Conservation (phyloP, 2,797 vertebrate genomes). For the Ataeniobius toweri region DNA sequence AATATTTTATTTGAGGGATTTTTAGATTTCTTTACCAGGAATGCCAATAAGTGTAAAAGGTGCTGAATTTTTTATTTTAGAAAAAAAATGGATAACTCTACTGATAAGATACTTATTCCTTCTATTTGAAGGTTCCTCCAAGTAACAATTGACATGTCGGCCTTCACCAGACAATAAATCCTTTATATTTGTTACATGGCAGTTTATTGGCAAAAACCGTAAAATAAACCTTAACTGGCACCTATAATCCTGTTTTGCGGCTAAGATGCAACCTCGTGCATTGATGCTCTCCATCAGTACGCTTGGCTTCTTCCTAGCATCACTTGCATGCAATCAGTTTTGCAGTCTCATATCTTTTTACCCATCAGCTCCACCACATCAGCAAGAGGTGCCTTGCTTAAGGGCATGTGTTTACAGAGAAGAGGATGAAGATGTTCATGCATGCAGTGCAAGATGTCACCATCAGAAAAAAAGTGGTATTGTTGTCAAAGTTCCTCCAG, state of each 20-base stretch:
- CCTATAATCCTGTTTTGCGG: neutral
- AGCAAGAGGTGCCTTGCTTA: slow-evolving; percentile 60
- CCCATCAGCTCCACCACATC: slow-evolving; percentile 17
- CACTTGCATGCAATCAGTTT: neutral
- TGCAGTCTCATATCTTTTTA: slow-evolving; percentile 16
- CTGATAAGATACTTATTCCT: neutral
- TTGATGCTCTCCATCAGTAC: neutral
- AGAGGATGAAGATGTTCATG: neutral
- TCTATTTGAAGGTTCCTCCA: neutral
- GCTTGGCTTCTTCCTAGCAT: neutral
- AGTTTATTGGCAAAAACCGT: neutral
- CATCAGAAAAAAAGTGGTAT: slow-evolving; percentile 1
- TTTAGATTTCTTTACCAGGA: too few relatives aligned
- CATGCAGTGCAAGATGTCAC: neutral
- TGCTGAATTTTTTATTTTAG: neutral
- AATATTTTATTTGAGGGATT: too few relatives aligned
- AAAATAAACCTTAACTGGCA: neutral
- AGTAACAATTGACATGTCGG: neutral
- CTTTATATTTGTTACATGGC: neutral
- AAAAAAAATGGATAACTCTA: neutral
- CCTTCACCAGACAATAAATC: neutral
- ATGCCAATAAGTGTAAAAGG: too few relatives aligned
- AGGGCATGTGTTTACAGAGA: slow-evolving; percentile 38
- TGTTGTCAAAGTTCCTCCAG: slow-evolving; percentile 15
- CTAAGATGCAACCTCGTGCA: too few relatives aligned